Conservation (phyloP, 1,140 invertebrate genomes). For the Cydia pomonella region DNA sequence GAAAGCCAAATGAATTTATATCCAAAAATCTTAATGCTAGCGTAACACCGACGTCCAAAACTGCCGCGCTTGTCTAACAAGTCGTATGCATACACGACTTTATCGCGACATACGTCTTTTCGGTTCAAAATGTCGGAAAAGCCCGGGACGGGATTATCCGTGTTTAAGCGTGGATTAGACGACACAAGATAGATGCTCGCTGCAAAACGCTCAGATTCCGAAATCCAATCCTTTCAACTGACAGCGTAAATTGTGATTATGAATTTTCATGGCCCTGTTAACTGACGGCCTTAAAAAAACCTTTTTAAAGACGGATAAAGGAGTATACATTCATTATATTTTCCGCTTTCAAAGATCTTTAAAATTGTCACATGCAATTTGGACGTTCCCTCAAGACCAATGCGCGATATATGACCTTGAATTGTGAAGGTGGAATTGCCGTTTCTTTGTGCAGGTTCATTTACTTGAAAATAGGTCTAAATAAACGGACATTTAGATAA, state of each 20-base stretch:
- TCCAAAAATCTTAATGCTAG: slow-evolving; percentile 2
- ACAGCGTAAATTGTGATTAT: slow-evolving; percentile 9
- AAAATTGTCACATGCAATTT: no score
- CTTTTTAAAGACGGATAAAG: no score
- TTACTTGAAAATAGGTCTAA: no score
- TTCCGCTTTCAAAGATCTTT: no score
- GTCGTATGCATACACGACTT: neutral
- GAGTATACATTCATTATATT: no score
- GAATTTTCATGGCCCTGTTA: neutral
- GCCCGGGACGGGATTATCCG: neutral
- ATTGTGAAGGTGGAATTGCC: no score
- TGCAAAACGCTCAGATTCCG: slow-evolving; percentile 16
- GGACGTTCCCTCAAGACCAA: no score
- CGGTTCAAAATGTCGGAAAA: neutral
- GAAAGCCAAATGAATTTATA: slow-evolving; percentile 15
- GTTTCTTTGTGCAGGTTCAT: no score
- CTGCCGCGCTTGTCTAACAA: neutral
- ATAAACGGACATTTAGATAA: no score
- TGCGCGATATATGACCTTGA: no score
- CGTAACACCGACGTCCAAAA: neutral
- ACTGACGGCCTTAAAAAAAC: no score
- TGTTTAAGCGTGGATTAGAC: slow-evolving; percentile 2
- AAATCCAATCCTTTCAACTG: slow-evolving; percentile 13
- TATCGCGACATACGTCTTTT: neutral
- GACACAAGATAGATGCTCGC: slow-evolving; percentile 20